Evolutionary conservation across 2,888 invertebrate species (phyloP), one percentile per base, ranked within the genome.

Genomic region (Zaprionus bogoriensis): DNA sequence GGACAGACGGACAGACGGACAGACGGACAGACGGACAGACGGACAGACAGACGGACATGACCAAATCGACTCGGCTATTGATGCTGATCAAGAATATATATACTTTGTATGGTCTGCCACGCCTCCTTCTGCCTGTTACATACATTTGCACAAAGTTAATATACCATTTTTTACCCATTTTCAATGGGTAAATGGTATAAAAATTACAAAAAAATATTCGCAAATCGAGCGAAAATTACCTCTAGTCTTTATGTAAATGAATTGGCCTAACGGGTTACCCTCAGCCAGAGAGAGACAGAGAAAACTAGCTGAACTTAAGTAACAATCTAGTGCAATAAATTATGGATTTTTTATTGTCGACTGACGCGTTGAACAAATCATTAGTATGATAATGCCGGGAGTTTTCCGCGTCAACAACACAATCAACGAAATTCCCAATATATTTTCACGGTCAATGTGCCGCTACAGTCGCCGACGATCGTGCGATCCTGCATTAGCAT

Each of bases 201-300:
- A n/a, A n/a, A n/a, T n/a, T n/a, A n/a, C n/a, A n/a, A 30, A 30
- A 4, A 14, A 36, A 36, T 36, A 36, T 36, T 36, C 7, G 32
- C 25, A 59, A 64, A 58, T 22, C 50, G 38, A 25, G 50, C 36
- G 36, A 58, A 71, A 61, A 73, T 80, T 68, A 67, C 59, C 52
- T 65, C 52, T 66, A 66, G 64, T 65, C 51, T 67, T 78, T 73
- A 84, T 80, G 80, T 67, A 77, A 84, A 84, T 81, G 60, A 53
- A 54, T 63, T 54, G 17, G 50, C 44, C 63, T 55, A 72, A 78
- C 75, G 82, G 64, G 76, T 75, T 30, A 19, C 19, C 20, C 19
- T 20, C 22, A 36, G 17, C 9, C 12, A 3, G 28, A 28, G 17
- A 22, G 12, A 23, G 23, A 23, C n/a, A 6, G 9, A 25, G 12